Percentiles rank a stretch among this genome's conserved stretches.
Conservation (phyloP, 2,113 vertebrate species). For the Orientallactaga bullata region DNA sequence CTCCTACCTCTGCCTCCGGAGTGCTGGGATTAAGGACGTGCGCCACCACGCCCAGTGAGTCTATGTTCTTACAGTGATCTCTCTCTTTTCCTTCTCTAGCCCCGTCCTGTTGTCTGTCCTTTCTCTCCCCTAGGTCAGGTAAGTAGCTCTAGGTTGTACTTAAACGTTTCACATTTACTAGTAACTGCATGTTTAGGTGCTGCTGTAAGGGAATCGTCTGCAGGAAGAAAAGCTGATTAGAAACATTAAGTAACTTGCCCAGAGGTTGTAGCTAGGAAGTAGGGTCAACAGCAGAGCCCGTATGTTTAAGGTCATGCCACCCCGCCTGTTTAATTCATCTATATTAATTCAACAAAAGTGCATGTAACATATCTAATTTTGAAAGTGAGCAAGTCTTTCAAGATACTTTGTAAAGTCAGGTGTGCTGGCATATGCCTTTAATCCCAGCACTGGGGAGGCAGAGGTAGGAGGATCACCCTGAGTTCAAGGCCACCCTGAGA, state of each 20-base stretch:
- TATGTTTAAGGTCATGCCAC: background rate
- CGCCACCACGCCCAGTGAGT: no score
- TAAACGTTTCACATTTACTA: background rate
- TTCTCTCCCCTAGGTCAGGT: background rate
- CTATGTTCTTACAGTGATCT: no score
- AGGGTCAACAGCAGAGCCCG: background rate
- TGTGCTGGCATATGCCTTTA: no score
- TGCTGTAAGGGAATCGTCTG: background rate
- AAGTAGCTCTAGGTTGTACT: background rate
- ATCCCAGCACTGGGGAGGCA: no score
- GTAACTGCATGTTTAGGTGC: background rate
- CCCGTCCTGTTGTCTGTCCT: background rate
- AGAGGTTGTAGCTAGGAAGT: background rate
- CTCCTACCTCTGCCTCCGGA: no score
- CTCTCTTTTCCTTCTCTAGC: no score
- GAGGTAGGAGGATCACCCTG: no score
- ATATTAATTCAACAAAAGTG: conserved; percentile 19
- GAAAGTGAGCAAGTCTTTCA: conserved; percentile 4
- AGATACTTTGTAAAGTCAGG: background rate
- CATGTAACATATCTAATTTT: background rate
- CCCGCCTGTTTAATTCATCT: background rate
- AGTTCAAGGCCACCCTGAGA: no score
- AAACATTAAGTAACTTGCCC: background rate
- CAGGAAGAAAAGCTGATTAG: background rate
- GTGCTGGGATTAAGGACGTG: no score